These are phyloP conservation scores for Achatina immaculata DNA, from an alignment of 1,140 invertebrate genomes.

Conservation along the genomic window DNA sequence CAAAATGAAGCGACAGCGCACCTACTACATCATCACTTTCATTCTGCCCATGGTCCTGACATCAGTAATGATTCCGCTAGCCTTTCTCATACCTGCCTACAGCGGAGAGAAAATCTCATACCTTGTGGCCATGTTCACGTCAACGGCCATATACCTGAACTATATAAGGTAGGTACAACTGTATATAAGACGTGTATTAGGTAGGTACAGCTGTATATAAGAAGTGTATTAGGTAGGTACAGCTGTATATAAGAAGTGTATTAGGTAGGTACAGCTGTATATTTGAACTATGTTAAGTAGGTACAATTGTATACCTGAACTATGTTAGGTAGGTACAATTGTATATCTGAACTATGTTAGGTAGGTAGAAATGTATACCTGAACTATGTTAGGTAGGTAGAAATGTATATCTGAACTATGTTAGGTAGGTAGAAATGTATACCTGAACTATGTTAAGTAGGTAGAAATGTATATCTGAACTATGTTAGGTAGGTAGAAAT, in stretches of 20 bases:
- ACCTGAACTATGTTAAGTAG: too few relatives aligned
- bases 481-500: background rate
- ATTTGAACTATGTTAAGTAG: conserved; percentile 31
- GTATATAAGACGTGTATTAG: background rate
- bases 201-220: conserved; percentile 41
- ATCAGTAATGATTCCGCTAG: conserved; percentile 36
- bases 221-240: conserved; percentile 22
- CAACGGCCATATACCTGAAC: conserved; percentile 43
- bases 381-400: background rate
- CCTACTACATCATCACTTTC: conserved; percentile 42
- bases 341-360: conserved; percentile 40
- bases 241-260: background rate
- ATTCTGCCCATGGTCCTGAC: conserved; percentile 45
- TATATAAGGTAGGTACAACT: conserved; percentile 13
- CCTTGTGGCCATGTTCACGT: conserved; percentile 45
- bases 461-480: background rate
- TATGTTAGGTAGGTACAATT: background rate
- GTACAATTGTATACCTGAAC: background rate
- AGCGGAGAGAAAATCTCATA: conserved; percentile 51
- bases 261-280: conserved; percentile 34
- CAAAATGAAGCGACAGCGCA: conserved; percentile 26
- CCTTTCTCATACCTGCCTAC: conserved; percentile 47
- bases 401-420: background rate
- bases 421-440: background rate
- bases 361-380: background rate